Evolutionary conservation across 2,797 vertebrate species (phyloP).

Genomic region (Champsocephalus esox): DNA sequence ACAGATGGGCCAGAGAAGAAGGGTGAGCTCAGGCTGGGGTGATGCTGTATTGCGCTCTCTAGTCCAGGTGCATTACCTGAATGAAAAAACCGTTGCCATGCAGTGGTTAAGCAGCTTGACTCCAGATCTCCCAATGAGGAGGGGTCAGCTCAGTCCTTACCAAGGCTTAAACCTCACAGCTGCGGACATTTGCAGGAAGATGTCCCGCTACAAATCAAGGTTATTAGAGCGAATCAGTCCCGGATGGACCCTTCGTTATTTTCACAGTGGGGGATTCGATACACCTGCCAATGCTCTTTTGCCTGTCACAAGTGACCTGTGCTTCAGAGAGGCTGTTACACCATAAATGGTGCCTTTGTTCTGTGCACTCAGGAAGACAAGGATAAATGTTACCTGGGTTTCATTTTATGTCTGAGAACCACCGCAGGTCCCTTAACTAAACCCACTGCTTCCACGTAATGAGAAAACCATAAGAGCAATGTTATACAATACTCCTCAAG

Average conservation of each 20-base stretch:
- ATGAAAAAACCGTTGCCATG: background rate
- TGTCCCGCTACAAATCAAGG: slow-evolving; percentile 54
- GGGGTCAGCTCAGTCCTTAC: slow-evolving; percentile 45
- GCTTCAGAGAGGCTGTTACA: slow-evolving; percentile 19
- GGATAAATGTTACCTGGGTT: slow-evolving; percentile 50
- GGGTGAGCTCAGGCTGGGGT: slow-evolving; percentile 37
- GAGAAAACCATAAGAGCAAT: slow-evolving; percentile 54
- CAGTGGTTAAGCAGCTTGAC: slow-evolving; percentile 48
- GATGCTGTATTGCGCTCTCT: slow-evolving; percentile 28
- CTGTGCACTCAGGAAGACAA: slow-evolving; percentile 8
- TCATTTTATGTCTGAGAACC: slow-evolving; percentile 51
- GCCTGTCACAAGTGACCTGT: slow-evolving; percentile 28
- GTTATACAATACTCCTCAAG: slow-evolving; percentile 42
- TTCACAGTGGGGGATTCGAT: slow-evolving; percentile 38
- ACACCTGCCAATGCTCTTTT: slow-evolving; percentile 58
- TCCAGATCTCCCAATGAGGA: slow-evolving; percentile 45
- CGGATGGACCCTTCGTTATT: slow-evolving; percentile 62
- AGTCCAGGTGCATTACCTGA: slow-evolving; percentile 44
- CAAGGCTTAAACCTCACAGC: slow-evolving; percentile 52
- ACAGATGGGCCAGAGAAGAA: slow-evolving; percentile 55
- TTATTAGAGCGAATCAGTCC: slow-evolving; percentile 59
- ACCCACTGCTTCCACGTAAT: slow-evolving; percentile 42
- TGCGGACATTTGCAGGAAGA: slow-evolving; percentile 44
- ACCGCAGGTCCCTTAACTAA: slow-evolving; percentile 42
- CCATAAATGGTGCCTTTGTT: slow-evolving; percentile 46